Base-by-base conservation (phyloP, 2,888 invertebrate species). In the Cryptocephalus moraei region DNA sequence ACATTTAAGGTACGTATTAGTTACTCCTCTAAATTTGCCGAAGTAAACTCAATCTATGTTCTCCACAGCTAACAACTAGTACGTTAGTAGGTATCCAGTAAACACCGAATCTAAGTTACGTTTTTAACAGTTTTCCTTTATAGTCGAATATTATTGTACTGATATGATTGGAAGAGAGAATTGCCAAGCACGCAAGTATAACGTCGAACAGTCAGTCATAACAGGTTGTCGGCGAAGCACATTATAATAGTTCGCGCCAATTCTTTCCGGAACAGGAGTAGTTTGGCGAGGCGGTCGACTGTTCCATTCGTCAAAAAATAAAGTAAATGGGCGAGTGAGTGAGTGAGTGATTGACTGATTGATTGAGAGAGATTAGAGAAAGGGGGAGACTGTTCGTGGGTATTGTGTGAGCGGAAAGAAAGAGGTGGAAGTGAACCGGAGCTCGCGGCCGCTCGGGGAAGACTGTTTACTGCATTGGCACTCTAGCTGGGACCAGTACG, bases 381-480 rank as follows among this genome's bases (percentile, higher is more conserved):
- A 22, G 22, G 6, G 22, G 22, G 22, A 22, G 22, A 22, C 22
- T 22, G 22, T 22, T 6, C 6, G 22, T 22, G 22, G 22, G 22
- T 22, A n/a, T 22, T 22, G 36, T 11, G 12, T 36, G 36, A 36
- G 12, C 12, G 36, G 36, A 36, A 36, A 12, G 12, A 36, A 12
- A 36, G 36, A 36, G 36, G 10, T 13, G 10, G 51, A 52, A 49
- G 53, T 54, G 52, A 53, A 54, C 63, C 63, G 65, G 55, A 55
- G 45, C 55, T 46, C 55, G 52, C 58, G 62, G 63, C 55, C 56
- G 60, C 60, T 65, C 62, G 56, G 62, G 64, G 63, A 65, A 65
- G 64, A 66, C 66, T 65, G 55, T 45, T 48, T 52, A 57, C 57
- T 46, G 38, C 63, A 62, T 60, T 62, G 57, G 55, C 56, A 62